Evolutionary conservation across 2,113 vertebrate genomes (phyloP).

Genomic region (Chrysochloris asiatica): DNA sequence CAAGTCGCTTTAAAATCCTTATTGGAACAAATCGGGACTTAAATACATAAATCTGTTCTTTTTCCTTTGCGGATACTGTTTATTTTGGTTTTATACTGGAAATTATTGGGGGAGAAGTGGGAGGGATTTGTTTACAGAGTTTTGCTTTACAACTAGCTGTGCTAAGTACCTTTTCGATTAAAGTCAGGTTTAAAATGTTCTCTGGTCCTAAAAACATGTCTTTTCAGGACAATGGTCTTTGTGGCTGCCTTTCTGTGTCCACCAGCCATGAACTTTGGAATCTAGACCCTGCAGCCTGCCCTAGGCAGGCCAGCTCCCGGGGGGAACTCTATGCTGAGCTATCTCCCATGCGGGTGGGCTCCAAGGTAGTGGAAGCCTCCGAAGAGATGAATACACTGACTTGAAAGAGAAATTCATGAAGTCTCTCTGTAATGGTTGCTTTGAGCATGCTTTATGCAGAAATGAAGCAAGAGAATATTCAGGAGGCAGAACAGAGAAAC

Average conservation of each 20-base stretch:
- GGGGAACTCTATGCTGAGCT: not conserved
- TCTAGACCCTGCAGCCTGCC: conserved; percentile 86
- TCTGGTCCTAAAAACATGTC: not conserved
- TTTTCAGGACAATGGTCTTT: too few relatives aligned
- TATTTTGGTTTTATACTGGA: conserved; percentile 25
- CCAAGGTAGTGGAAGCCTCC: rapidly evolving
- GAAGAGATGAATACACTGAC: conserved; percentile 82
- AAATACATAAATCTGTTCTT: not conserved
- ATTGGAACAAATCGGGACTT: not conserved
- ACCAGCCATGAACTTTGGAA: conserved; percentile 89
- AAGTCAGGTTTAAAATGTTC: not conserved
- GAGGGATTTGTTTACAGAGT: not conserved
- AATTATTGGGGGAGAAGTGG: not conserved
- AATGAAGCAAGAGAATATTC: conserved; percentile 90
- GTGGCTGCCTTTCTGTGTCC: conserved; percentile 80
- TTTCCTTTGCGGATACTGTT: not conserved
- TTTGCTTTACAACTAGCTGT: conserved; percentile 6
- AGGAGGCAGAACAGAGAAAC: conserved; percentile 91
- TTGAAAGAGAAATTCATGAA: conserved; percentile 90
- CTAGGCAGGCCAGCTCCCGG: conserved; percentile 82
- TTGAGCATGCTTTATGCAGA: conserved; percentile 87
- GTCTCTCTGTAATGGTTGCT: conserved; percentile 85
- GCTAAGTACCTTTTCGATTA: not conserved
- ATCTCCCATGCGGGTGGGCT: too few relatives aligned
- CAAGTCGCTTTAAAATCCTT: conserved; percentile 25